phyloP scores from a whole-genome alignment of 2,797 vertebrate genomes.

The Ciconia nigra region DNA sequence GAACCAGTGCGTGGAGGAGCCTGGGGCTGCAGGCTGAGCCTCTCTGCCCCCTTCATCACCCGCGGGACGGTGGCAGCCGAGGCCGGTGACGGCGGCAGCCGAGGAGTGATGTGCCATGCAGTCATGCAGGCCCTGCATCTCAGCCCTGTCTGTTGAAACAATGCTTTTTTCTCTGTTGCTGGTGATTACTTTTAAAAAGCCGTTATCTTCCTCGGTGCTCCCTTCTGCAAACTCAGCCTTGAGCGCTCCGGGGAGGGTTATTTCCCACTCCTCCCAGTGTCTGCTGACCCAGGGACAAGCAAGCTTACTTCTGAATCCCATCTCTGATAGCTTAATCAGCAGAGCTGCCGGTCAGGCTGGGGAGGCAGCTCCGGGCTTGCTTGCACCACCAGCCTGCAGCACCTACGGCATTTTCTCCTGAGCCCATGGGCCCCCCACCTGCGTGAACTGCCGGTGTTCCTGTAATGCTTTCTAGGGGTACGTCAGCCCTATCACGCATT shows the following conservation, averaged over 20 bases:
- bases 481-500: background rate
- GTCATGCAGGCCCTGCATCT: too few species aligned
- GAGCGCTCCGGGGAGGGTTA: background rate
- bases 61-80: background rate
- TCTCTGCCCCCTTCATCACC: background rate
- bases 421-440: background rate
- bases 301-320: background rate
- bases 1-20: background rate
- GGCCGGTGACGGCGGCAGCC: background rate
- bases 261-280: background rate
- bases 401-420: background rate
- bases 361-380: background rate
- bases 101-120: background rate
- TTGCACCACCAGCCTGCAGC: background rate
- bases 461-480: background rate
- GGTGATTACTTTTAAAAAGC: background rate
- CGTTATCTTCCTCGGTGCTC: background rate
- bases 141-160: background rate
- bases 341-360: background rate
- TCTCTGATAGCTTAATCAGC: background rate
- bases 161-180: background rate
- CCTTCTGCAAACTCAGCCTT: background rate
- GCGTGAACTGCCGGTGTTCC: accelerated
- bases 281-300: background rate
- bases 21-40: background rate